Evolutionary conservation across 2,113 vertebrate genomes (phyloP).

Genomic region (Rhinopomastus cyanomelas): DNA sequence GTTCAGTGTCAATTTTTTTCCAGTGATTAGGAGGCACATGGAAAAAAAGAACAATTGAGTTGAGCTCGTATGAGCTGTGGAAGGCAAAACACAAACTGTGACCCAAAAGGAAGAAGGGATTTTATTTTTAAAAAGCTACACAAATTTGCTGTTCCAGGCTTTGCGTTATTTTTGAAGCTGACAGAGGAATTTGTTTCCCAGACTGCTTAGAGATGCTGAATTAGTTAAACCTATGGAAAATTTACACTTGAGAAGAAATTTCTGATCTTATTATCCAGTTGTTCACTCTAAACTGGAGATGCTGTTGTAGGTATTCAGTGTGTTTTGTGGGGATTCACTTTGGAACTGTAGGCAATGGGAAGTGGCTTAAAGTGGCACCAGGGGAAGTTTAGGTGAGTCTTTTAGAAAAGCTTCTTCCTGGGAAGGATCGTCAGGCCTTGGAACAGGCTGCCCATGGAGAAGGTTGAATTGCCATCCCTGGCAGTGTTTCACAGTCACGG

Average conservation of each 20-base stretch:
- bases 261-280: neutral
- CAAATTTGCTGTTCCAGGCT: neutral
- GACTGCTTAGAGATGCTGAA: neutral
- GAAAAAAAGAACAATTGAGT: neutral
- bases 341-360: too few relatives aligned
- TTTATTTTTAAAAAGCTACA: neutral
- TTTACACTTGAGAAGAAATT: neutral
- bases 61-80: neutral
- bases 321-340: neutral
- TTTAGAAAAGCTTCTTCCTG: too few relatives aligned
- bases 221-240: slow-evolving; percentile 3
- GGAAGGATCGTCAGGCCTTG: too few relatives aligned
- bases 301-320: neutral
- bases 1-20: neutral
- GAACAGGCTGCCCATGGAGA: too few relatives aligned
- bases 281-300: neutral
- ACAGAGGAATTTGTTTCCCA: neutral
- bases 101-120: neutral
- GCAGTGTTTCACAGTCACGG: too few relatives aligned
- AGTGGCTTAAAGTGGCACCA: too few relatives aligned
- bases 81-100: neutral
- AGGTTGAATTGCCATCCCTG: too few relatives aligned
- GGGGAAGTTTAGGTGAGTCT: too few relatives aligned
- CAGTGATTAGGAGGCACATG: neutral
- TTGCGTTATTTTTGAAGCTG: neutral